Percentiles rank a stretch among this genome's conserved stretches.
phyloP scores from a whole-genome alignment of 2,113 vertebrate genomes.

The Nematolebias whitei region DNA sequence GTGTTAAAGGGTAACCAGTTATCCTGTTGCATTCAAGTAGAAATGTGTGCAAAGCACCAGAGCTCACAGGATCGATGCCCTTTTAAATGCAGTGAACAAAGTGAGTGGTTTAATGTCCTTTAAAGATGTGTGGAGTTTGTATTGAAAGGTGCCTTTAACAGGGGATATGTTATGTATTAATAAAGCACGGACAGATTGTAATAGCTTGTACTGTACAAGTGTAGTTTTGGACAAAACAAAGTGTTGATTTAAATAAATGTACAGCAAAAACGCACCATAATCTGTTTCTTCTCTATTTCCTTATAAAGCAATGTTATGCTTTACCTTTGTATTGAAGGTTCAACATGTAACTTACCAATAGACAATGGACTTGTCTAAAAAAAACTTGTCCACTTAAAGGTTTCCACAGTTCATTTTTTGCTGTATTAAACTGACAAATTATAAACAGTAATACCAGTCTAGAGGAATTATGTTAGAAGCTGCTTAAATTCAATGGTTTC shows the following conservation, averaged over 20 bases:
- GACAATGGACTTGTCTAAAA: constrained; percentile 19
- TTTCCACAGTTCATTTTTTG: constrained; percentile 9
- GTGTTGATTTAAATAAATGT: constrained; percentile 61
- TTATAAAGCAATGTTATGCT: neutral
- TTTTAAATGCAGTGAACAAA: constrained; percentile 29
- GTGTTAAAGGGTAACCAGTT: constrained; percentile 5
- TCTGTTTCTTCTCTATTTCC: neutral
- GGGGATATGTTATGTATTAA: constrained; percentile 28
- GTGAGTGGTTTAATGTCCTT: constrained; percentile 14
- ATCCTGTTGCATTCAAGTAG: constrained; percentile 6
- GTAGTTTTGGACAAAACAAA: constrained; percentile 54
- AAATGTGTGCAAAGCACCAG: constrained; percentile 33
- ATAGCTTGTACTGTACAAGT: constrained; percentile 62
- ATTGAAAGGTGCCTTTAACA: constrained; percentile 19
- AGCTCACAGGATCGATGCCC: constrained; percentile 38
- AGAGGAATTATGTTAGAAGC: constrained; percentile 28
- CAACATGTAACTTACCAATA: constrained; percentile 16
- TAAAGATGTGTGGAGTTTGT: constrained; percentile 36
- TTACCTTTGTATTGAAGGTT: constrained; percentile 35
- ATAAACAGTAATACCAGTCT: neutral
- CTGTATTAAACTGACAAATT: neutral
- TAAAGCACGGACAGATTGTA: constrained; percentile 38
- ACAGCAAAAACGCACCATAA: constrained; percentile 23
- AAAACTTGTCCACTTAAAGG: neutral
- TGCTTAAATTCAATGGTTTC: neutral